phyloP scores from a whole-genome alignment of 2,797 vertebrate species.

The Xenopus petersii region DNA sequence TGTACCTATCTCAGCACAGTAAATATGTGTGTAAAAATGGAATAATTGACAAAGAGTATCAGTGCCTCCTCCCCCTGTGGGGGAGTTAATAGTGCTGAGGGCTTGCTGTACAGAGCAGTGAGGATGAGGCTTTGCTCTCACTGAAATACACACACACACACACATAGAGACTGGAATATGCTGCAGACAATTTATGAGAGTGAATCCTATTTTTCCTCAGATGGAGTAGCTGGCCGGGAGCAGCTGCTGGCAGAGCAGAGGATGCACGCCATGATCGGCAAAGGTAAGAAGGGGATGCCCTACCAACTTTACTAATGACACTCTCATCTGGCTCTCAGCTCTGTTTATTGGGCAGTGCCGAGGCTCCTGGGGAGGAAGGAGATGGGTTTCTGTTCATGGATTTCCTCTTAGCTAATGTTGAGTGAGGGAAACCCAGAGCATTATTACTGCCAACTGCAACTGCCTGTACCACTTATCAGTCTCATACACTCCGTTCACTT shows the following conservation, averaged over 20 bases:
- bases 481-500: too few relatives aligned
- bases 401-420: too few relatives aligned
- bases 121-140: slow-evolving; percentile 76
- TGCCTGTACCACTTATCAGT: too few relatives aligned
- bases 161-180: slow-evolving; percentile 84
- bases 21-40: slow-evolving; percentile 50
- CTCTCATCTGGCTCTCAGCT: not conserved
- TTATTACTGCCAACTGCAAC: too few relatives aligned
- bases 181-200: slow-evolving; percentile 99
- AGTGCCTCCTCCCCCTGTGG: slow-evolving; percentile 53
- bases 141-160: slow-evolving; percentile 73
- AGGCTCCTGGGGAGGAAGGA: not conserved
- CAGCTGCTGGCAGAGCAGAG: slow-evolving; percentile 79
- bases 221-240: slow-evolving; percentile 85
- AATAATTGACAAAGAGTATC: slow-evolving; percentile 55
- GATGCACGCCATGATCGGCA: slow-evolving; percentile 96
- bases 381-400: not conserved
- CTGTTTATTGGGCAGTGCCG: not conserved
- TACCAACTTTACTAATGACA: not conserved
- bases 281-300: slow-evolving; percentile 77
- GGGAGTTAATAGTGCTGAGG: slow-evolving; percentile 65
- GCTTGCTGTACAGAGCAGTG: slow-evolving; percentile 62
- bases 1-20: slow-evolving; percentile 10
- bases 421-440: too few relatives aligned
- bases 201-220: slow-evolving; percentile 96